phyloP scores from a whole-genome alignment of 1,140 invertebrate species.

The Galleria mellonella region DNA sequence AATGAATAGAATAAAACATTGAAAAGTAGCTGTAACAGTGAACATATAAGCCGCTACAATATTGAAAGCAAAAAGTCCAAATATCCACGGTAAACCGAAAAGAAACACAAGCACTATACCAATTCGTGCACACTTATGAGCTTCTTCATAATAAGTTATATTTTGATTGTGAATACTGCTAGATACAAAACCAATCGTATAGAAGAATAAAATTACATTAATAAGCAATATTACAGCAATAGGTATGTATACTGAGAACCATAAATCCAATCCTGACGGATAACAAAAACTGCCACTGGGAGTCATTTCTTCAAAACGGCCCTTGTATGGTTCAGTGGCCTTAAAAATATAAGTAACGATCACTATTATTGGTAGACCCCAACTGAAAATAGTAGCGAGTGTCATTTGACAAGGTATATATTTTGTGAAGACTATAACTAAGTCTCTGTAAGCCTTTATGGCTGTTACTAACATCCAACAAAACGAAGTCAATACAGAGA shows the following conservation, averaged over 20 bases:
- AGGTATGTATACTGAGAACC: constrained; percentile 64
- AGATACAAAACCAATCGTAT: constrained; percentile 67
- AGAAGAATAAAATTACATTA: constrained; percentile 66
- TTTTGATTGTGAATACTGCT: constrained; percentile 42
- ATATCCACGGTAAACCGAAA: constrained; percentile 71
- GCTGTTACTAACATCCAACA: constrained; percentile 74
- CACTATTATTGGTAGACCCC: constrained; percentile 51
- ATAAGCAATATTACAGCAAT: constrained; percentile 51
- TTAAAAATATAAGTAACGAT: constrained; percentile 53
- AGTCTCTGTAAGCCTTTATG: constrained; percentile 58
- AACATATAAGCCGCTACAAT: constrained; percentile 69
- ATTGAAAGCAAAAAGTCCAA: constrained; percentile 58
- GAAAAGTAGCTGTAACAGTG: constrained; percentile 65
- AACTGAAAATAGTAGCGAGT: constrained; percentile 60
- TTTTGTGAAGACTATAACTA: constrained; percentile 62
- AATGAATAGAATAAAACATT: constrained; percentile 72
- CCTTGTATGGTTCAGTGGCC: constrained; percentile 48
- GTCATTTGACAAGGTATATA: constrained; percentile 63
- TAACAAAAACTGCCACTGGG: constrained; percentile 59
- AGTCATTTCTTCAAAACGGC: constrained; percentile 41
- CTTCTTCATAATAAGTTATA: constrained; percentile 61
- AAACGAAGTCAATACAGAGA: constrained; percentile 64
- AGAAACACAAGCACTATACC: constrained; percentile 69
- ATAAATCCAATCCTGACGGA: constrained; percentile 59
- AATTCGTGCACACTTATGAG: constrained; percentile 57